These are phyloP conservation scores for Gymnocheta viridis DNA, from an alignment of 2,888 invertebrate genomes.

Conservation along the genomic window DNA sequence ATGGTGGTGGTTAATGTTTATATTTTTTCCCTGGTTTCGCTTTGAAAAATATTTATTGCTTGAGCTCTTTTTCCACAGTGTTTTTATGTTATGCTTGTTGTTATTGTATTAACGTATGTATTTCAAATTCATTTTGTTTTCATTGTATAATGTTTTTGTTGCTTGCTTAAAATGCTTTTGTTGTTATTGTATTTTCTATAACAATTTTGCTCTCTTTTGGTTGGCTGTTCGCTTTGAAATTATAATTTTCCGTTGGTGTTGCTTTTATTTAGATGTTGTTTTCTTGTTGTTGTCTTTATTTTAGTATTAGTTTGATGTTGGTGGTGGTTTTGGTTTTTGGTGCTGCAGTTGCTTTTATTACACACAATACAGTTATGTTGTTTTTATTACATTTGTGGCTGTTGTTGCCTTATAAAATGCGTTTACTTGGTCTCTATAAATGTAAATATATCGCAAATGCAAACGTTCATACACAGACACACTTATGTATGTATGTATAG, in stretches of 20 bases:
- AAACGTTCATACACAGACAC: neutral
- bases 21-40: conserved; percentile 35
- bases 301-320: conserved; percentile 45
- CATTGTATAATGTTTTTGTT: conserved; percentile 36
- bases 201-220: conserved; percentile 69
- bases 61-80: conserved; percentile 12
- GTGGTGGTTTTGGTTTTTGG: conserved; percentile 29
- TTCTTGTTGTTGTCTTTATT: conserved; percentile 26
- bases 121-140: conserved; percentile 65
- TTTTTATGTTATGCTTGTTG: conserved; percentile 21
- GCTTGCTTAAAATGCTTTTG: conserved; percentile 32
- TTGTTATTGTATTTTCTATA: conserved; percentile 55
- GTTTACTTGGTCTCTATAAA: conserved; percentile 33
- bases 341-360: conserved; percentile 39
- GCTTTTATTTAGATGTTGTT: conserved; percentile 43
- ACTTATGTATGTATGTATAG: neutral
- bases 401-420: conserved; percentile 46
- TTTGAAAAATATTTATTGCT: conserved; percentile 17
- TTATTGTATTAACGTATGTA: conserved; percentile 54
- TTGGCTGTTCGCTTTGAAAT: conserved; percentile 68
- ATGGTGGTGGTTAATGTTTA: conserved; percentile 61
- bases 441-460: neutral
- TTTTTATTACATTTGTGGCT: neutral
- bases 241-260: conserved; percentile 64
- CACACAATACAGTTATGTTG: conserved; percentile 67